Base-by-base conservation (phyloP, 2,113 vertebrate genomes). In the Tachycineta bicolor region DNA sequence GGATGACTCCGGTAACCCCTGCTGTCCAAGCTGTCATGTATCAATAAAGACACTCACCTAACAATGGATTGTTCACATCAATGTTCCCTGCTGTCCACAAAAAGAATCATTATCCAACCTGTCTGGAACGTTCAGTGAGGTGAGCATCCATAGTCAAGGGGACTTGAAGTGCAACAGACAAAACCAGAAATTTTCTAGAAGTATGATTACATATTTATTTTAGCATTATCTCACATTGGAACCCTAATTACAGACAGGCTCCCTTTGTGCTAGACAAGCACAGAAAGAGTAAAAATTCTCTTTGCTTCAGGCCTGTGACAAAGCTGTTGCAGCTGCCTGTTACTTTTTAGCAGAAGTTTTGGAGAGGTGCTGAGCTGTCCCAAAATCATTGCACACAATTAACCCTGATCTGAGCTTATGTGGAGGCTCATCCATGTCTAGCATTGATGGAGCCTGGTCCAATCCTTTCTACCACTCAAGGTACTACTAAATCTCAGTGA, bases 21-120 rank as follows among this genome's bases (percentile, higher is more conserved):
- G 67, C 89, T 93, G 84, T 76, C 91, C 94, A 96, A 95, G 91
- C 91, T 95, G 89, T 79, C 82, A 50, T 1, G 3, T 85, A 47
- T 62, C 91, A 90, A 62, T 94, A 90, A 91, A 96, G 46, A 63
- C 78, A 85, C 82, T 89, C 71, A 64, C 46, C 53, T 76, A 79
- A 79, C 18, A 90, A 69, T 85, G 53, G 34, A 10, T 47, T 77
- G 23, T 83, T 85, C 63, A 65, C 39, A 31, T 69, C 41, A 76
- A 37, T 58, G 77, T 56, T 75, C 73, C 70, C 43, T 41, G 12
- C 64, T 58, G 25, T 43, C 67, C 68, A 52, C 39, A 52, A 18
- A 41, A 80, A 83, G 65, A 87, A 83, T 81, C 37, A 29, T 92
- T 71, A 60, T 46, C 69, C 31, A 60, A 13, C 58, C 34, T 86